Evolutionary conservation across 2,797 vertebrate species (phyloP).

Genomic region (Lepilemur ruficaudatus): DNA sequence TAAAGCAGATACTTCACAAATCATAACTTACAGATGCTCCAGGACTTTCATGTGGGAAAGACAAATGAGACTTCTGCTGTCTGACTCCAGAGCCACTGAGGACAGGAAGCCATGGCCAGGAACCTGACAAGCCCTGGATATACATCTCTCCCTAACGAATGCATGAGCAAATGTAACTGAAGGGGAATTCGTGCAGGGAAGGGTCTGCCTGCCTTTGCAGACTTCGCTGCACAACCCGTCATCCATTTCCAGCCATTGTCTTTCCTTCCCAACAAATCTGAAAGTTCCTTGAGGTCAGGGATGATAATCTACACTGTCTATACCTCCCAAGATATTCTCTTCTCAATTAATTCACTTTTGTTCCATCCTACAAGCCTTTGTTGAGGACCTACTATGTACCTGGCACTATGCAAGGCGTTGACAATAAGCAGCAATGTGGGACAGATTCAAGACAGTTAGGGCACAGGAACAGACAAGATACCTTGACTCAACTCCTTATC

Average conservation of each 20-base stretch:
- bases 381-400: background rate
- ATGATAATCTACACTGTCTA: background rate
- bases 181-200: constrained; percentile 28
- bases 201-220: background rate
- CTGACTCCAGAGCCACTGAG: constrained; percentile 82
- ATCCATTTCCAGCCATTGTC: background rate
- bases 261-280: background rate
- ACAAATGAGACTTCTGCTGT: constrained; percentile 83
- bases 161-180: constrained; percentile 67
- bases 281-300: background rate
- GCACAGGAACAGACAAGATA: background rate
- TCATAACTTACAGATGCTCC: constrained; percentile 85
- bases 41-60: constrained; percentile 86
- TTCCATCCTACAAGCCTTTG: background rate
- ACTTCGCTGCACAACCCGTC: background rate
- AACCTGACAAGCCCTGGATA: constrained; percentile 78
- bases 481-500: background rate
- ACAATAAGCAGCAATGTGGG: background rate
- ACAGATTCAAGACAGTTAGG: background rate
- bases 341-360: background rate
- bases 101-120: constrained; percentile 83
- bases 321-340: background rate
- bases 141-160: constrained; percentile 76
- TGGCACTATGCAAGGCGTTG: background rate
- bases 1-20: constrained; percentile 86